A percentile compares a stretch with the other conserved stretches of the same genome.
Evolutionary conservation across 2,888 invertebrate genomes (phyloP).

Genomic region (Allophyes oxyacanthae): DNA sequence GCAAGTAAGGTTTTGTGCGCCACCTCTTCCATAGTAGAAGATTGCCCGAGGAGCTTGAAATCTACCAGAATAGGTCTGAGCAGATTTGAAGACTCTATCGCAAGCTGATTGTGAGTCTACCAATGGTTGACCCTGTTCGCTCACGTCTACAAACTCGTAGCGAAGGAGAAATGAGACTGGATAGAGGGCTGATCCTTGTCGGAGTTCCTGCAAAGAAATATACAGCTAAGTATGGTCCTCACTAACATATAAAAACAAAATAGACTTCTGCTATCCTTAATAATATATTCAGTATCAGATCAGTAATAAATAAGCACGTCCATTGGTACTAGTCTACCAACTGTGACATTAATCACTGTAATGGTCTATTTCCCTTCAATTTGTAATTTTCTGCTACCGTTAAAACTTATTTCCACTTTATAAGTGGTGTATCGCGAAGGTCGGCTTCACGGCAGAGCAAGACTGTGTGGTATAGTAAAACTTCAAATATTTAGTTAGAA

Average conservation of each 20-base stretch:
- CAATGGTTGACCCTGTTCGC: conserved; percentile 90
- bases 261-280: no score
- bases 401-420: conserved; percentile 32
- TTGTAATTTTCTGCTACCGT: conserved; percentile 27
- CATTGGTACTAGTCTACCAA: conserved; percentile 11
- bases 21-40: conserved; percentile 95
- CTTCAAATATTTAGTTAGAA: conserved; percentile 87
- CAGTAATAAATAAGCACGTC: no score
- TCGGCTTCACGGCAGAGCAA: conserved; percentile 62
- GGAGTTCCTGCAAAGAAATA: conserved; percentile 85
- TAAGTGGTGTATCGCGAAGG: conserved; percentile 57
- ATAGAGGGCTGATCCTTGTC: conserved; percentile 94
- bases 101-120: conserved; percentile 90
- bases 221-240: neutral
- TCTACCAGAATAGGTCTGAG: conserved; percentile 88
- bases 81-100: conserved; percentile 90
- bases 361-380: conserved; percentile 10
- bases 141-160: conserved; percentile 95
- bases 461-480: conserved; percentile 74
- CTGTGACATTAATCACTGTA: conserved; percentile 16
- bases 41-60: conserved; percentile 94
- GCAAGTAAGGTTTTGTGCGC: conserved; percentile 93
- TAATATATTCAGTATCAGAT: no score
- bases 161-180: conserved; percentile 93
- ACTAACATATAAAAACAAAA: no score